phyloP scores from a whole-genome alignment of 1,140 invertebrate species.

The Neelides sp. region DNA sequence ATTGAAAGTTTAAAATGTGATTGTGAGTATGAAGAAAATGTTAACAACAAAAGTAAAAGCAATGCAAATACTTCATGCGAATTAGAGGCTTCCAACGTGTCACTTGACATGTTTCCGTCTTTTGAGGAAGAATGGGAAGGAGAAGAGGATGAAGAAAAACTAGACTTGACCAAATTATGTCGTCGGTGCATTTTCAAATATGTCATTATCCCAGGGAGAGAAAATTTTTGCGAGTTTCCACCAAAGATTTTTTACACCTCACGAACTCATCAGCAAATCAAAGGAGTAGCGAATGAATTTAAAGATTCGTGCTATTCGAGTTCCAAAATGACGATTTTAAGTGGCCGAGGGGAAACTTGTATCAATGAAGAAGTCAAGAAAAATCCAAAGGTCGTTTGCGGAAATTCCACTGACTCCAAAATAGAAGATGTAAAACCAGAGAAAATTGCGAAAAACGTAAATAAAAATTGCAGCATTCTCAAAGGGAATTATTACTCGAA shows the following conservation, averaged over 20 bases:
- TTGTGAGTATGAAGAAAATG: too few relatives aligned
- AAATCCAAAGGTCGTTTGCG: not conserved
- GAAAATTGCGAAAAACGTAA: too few relatives aligned
- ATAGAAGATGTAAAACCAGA: too few relatives aligned
- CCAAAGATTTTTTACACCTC: slow-evolving; percentile 16
- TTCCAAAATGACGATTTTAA: slow-evolving; percentile 10
- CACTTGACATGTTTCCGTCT: not conserved
- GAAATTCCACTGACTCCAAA: too few relatives aligned
- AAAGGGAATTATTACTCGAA: too few relatives aligned
- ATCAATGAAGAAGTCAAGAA: not conserved
- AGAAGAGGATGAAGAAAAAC: not conserved
- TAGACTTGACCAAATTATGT: not conserved
- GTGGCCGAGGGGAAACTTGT: slow-evolving; percentile 12
- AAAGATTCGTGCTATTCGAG: slow-evolving; percentile 3
- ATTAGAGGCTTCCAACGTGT: too few relatives aligned
- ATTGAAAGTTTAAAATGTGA: too few relatives aligned
- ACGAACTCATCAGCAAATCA: slow-evolving; percentile 16
- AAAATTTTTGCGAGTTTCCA: too few relatives aligned
- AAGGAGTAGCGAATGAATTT: slow-evolving; percentile 14
- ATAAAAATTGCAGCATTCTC: too few relatives aligned
- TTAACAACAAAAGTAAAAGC: too few relatives aligned
- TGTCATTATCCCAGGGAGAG: not conserved
- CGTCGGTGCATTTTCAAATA: not conserved
- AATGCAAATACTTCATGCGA: too few relatives aligned
- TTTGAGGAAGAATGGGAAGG: not conserved